These are phyloP conservation scores for Anagyrus pseudococci DNA, from an alignment of 2,888 invertebrate genomes.

Conservation along the genomic window DNA sequence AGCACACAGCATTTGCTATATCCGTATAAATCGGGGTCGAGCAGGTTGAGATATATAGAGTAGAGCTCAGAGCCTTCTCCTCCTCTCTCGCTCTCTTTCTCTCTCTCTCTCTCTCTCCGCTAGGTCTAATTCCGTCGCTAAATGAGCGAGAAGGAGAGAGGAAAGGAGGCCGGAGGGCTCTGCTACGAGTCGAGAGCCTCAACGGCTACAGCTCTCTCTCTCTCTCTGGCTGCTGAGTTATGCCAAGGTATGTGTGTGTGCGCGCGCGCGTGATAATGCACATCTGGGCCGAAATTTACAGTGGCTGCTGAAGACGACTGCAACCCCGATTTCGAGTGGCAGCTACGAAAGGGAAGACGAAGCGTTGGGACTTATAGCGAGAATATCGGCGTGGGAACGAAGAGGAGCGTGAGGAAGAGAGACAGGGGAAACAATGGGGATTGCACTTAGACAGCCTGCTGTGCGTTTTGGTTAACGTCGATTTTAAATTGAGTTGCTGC, in stretches of 20 bases:
- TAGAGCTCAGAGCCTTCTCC: too few relatives aligned
- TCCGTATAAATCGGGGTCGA: slow-evolving; percentile 29
- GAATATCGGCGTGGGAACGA: too few relatives aligned
- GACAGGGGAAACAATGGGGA: slow-evolving; percentile 54
- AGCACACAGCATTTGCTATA: slow-evolving; percentile 4
- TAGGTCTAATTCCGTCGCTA: slow-evolving; percentile 31
- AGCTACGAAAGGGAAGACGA: slow-evolving; percentile 15
- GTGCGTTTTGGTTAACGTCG: too few relatives aligned
- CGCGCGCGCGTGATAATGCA: too few relatives aligned
- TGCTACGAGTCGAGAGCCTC: slow-evolving; percentile 8
- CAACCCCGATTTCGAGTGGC: too few relatives aligned
- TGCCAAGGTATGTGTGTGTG: too few relatives aligned
- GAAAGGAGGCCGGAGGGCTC: background rate
- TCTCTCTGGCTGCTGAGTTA: slow-evolving; percentile 7
- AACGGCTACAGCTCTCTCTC: background rate
- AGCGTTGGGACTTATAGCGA: slow-evolving; percentile 15
- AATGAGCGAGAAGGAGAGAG: slow-evolving; percentile 22
- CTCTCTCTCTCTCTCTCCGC: slow-evolving; percentile 19
- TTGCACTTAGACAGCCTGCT: too few relatives aligned
- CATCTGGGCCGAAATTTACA: slow-evolving; percentile 54
- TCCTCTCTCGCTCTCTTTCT: too few relatives aligned
- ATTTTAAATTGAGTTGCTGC: too few relatives aligned
- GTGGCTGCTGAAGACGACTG: slow-evolving; percentile 40
- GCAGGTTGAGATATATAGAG: slow-evolving; percentile 7
- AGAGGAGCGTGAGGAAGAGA: slow-evolving; percentile 30